Percentiles rank a stretch among this genome's conserved stretches.
phyloP scores from a whole-genome alignment of 1,140 invertebrate genomes.

The Bombus sylvicola region DNA sequence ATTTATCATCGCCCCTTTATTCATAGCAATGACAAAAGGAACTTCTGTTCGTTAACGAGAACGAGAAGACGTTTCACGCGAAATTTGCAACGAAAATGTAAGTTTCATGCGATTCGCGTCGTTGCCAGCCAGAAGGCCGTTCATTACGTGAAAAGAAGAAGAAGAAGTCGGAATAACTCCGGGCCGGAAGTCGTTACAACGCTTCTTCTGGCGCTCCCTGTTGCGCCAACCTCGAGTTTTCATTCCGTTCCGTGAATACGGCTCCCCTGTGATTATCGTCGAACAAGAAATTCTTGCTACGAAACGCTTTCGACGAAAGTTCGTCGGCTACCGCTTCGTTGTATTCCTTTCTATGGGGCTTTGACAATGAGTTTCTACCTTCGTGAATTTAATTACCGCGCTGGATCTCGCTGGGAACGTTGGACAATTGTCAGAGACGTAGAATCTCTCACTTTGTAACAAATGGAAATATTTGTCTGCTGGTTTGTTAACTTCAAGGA shows the following conservation, averaged over 20 bases:
- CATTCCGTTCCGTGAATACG: not conserved
- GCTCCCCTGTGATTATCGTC: slow-evolving; percentile 4
- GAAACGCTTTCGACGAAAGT: not conserved
- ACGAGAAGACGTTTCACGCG: not conserved
- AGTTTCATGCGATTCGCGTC: slow-evolving; percentile 8
- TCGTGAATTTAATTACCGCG: slow-evolving; percentile 50
- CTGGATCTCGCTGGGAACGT: not conserved
- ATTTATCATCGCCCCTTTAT: not conserved
- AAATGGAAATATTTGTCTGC: not conserved
- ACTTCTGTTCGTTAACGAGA: not conserved
- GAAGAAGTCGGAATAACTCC: slow-evolving; percentile 42
- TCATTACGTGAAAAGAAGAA: slow-evolving; percentile 17
- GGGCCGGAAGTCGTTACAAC: slow-evolving; percentile 46
- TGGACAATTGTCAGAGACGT: not conserved
- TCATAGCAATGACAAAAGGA: not conserved
- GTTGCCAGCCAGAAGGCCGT: too few species aligned
- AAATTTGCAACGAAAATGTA: not conserved
- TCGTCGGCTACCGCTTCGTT: not conserved
- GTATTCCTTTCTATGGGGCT: not conserved
- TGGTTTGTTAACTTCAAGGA: not conserved
- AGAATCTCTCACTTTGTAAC: not conserved
- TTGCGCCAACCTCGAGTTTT: slow-evolving; percentile 40
- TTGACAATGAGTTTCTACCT: slow-evolving; percentile 10
- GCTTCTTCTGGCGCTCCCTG: slow-evolving; percentile 23
- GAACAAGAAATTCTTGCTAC: slow-evolving; percentile 5